These are phyloP conservation scores for Eupeodes latifasciatus DNA, from an alignment of 2,888 invertebrate genomes.

Conservation along the genomic window DNA sequence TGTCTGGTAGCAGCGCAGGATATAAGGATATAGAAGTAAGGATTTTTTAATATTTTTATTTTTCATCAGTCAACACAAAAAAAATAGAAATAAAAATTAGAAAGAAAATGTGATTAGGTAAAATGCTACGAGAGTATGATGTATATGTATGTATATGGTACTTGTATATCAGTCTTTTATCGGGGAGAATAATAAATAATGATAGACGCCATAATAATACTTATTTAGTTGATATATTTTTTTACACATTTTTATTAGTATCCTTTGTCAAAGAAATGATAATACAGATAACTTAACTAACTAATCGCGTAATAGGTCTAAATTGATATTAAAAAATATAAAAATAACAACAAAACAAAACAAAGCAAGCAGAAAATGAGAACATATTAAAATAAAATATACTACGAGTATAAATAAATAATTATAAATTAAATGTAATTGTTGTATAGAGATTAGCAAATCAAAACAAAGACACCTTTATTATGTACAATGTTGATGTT, in stretches of 20 bases:
- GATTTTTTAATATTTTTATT: background rate
- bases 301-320: slow-evolving; percentile 75
- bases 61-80: slow-evolving; percentile 23
- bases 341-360: background rate
- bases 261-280: slow-evolving; percentile 58
- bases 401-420: too few species aligned
- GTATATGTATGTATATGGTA: slow-evolving; percentile 20
- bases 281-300: slow-evolving; percentile 65
- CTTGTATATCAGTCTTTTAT: slow-evolving; percentile 54
- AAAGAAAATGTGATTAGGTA: slow-evolving; percentile 64
- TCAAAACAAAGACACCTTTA: slow-evolving; percentile 26
- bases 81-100: background rate
- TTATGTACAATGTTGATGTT: slow-evolving; percentile 48
- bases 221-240: slow-evolving; percentile 67
- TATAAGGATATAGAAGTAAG: background rate
- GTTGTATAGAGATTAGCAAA: slow-evolving; percentile 64
- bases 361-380: background rate
- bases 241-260: slow-evolving; percentile 70
- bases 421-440: slow-evolving; percentile 48
- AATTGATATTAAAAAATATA: slow-evolving; percentile 50
- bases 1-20: slow-evolving; percentile 14
- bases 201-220: slow-evolving; percentile 41
- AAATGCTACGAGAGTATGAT: slow-evolving; percentile 49
- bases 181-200: slow-evolving; percentile 18
- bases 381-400: slow-evolving; percentile 1